Evolutionary conservation across 2,113 vertebrate genomes (phyloP), one percentile per base, ranked within the genome.

Genomic region (Siniperca chuatsi): DNA sequence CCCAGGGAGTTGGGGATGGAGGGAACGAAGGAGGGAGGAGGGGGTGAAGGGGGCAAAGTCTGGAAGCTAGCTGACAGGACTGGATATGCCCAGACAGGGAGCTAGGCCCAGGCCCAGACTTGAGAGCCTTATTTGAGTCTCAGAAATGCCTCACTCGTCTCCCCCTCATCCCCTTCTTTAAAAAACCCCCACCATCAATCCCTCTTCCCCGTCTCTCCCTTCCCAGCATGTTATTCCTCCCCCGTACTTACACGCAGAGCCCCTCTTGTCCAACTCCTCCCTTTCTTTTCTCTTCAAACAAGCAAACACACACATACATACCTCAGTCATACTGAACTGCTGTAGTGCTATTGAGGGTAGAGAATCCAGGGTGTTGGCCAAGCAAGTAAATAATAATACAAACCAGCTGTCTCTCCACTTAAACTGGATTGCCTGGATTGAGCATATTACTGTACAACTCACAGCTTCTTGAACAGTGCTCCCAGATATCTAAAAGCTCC

Each of bases 311-410:
- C 78, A 89, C 79, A 90, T 44, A 79, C 82, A 84, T 82, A 86
- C 76, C 78, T 79, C 75, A 82, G 84, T 67, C 68, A 57, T 69
- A 81, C 87, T 90, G 87, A 88, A 75, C 79, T 83, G 82, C 84
- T 81, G 64, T 50, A 62, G 78, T 33, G 72, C 92, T 88, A 80
- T 84, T 88, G 89, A 91, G 87, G 80, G 78, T 88, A 68, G 86
- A 90, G 86, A 93, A 95, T 74, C 80, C 87, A 85, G 87, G 90
- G 90, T 92, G 90, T 90, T 87, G 91, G 91, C 92, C 88, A 83
- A 87, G 91, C 88, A 87, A 94, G 87, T 94, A 95, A 94, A 96
- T 91, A 95, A 94, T 93, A 95, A 95, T 90, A 92, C 76, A 90
- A 94, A 94, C 85, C 95, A 95, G 84, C 92, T 95, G 94, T 70